A percentile compares a stretch with the other conserved stretches of the same genome.
phyloP scores from a whole-genome alignment of 1,140 invertebrate genomes.

The Bathynomus jamesi region DNA sequence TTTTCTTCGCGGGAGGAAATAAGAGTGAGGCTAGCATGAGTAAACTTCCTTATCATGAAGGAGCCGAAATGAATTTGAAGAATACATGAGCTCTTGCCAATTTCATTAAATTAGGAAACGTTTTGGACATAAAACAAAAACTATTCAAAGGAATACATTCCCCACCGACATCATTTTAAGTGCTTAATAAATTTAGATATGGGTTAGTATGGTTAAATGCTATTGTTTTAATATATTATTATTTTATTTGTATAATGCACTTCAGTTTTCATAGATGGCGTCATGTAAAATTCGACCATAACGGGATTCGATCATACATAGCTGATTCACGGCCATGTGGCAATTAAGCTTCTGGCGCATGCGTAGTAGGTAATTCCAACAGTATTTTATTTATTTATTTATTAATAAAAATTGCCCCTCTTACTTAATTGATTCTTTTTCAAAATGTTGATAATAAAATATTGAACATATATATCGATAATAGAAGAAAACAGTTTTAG shows the following conservation, averaged over 20 bases:
- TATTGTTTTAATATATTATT: neutral
- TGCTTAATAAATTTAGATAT: too few relatives aligned
- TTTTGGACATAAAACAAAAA: too few relatives aligned
- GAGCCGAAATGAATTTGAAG: too few relatives aligned
- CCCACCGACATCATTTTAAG: too few relatives aligned
- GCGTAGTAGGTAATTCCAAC: neutral
- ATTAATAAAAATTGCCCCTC: too few relatives aligned
- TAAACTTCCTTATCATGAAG: neutral
- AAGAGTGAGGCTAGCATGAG: neutral
- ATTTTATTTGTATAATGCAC: too few relatives aligned
- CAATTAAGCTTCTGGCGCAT: neutral
- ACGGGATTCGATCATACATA: neutral
- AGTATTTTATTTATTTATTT: too few relatives aligned
- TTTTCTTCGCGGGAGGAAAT: neutral
- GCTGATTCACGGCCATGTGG: neutral
- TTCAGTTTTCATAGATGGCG: too few relatives aligned
- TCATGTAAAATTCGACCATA: neutral
- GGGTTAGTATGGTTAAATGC: too few relatives aligned
- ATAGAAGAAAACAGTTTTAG: neutral
- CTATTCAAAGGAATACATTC: too few relatives aligned
- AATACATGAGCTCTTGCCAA: too few relatives aligned
- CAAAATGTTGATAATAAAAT: neutral
- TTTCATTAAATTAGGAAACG: too few relatives aligned
- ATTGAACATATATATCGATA: neutral
- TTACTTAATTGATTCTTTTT: neutral